Conservation (phyloP, 2,113 vertebrate genomes). For the Conger conger region DNA sequence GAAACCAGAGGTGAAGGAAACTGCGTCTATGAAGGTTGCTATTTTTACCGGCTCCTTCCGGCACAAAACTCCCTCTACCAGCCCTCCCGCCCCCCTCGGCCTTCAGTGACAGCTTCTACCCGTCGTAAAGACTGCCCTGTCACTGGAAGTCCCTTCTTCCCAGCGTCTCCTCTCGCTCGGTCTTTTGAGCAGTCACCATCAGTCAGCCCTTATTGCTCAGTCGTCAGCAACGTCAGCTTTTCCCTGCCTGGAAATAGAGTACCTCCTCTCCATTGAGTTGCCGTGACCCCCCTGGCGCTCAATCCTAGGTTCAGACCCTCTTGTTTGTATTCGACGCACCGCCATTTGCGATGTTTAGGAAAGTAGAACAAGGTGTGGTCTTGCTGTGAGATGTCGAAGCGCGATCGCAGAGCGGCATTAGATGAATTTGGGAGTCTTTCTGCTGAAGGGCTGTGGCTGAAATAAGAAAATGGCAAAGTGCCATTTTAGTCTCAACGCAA, state of each 20-base stretch:
- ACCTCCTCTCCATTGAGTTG: neutral
- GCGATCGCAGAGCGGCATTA: neutral
- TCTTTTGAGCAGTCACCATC: neutral
- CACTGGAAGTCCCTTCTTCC: neutral
- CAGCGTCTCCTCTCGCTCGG: neutral
- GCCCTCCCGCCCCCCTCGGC: too few relatives aligned
- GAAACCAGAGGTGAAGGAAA: neutral
- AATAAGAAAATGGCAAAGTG: neutral
- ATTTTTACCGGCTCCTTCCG: neutral
- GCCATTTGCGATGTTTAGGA: neutral
- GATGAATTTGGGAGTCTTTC: neutral
- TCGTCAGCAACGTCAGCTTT: neutral
- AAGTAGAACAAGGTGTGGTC: neutral
- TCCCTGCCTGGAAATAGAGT: too few relatives aligned
- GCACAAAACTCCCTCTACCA: neutral
- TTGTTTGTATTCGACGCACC: neutral
- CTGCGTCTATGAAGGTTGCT: conserved; percentile 3
- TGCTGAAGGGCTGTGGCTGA: neutral
- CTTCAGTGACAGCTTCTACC: conserved; percentile 3
- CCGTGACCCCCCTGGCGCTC: neutral
- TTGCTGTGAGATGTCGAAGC: neutral
- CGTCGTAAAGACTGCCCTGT: neutral
- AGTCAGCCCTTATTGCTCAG: neutral
- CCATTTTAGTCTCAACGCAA: neutral
- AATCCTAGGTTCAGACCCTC: neutral